These are phyloP conservation scores for Hozukius guyotensis DNA, from an alignment of 2,797 vertebrate species.

Conservation along the genomic window DNA sequence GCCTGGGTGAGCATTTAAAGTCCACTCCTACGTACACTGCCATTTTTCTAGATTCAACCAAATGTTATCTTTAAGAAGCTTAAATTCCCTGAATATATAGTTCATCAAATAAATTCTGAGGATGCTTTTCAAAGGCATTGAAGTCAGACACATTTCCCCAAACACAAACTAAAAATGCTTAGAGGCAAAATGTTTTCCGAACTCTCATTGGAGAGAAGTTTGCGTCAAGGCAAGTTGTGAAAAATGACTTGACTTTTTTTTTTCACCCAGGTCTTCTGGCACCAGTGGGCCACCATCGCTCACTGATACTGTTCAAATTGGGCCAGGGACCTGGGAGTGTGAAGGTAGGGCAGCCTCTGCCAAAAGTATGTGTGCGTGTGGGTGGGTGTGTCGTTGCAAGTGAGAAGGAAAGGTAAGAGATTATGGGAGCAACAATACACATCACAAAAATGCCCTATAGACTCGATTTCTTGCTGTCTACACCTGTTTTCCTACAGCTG, in stretches of 20 bases:
- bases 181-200: constrained; percentile 30
- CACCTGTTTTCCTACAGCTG: constrained; percentile 23
- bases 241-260: constrained; percentile 41
- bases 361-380: constrained; percentile 27
- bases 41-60: neutral
- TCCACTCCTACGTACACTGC: neutral
- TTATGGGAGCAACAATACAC: constrained; percentile 38
- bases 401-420: constrained; percentile 35
- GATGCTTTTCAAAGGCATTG: neutral
- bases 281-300: constrained; percentile 54
- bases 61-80: neutral
- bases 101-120: constrained; percentile 2
- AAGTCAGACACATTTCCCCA: constrained; percentile 10
- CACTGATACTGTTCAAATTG: constrained; percentile 69
- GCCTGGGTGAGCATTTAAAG: neutral
- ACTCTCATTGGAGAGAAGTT: constrained; percentile 49
- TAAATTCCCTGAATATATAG: neutral
- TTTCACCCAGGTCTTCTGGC: constrained; percentile 48
- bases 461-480: constrained; percentile 30
- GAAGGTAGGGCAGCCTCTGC: constrained; percentile 49
- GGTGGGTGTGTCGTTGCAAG: constrained; percentile 6
- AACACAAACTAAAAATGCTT: constrained; percentile 42
- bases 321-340: constrained; percentile 48
- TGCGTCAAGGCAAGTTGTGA: constrained; percentile 24
- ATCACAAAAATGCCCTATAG: constrained; percentile 37